Evolutionary conservation across 1,140 invertebrate species (phyloP), one percentile per base, ranked within the genome.

Genomic region (Pseudomyrmex dendroicus): DNA sequence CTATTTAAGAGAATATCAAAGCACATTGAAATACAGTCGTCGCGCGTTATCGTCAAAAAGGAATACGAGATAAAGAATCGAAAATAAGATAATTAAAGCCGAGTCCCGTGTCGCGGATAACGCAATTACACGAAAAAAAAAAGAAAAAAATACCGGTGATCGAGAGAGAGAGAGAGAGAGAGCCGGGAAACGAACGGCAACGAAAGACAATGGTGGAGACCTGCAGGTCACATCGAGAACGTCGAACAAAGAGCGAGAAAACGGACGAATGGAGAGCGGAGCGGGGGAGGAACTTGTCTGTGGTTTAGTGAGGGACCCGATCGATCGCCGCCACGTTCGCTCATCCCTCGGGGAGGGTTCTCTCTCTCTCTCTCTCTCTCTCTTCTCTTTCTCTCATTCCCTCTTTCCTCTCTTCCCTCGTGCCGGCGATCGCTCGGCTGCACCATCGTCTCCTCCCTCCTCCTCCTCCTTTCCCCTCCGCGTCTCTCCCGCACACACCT

Each of bases 281-380:
- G 4, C 22, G 22, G 48, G 59, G 66, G 35, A 83, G 61, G 76
- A 73, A 68, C 76, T 83, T 67, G 63, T 70, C 59, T 82, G 63
- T 86, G 85, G 82, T 85, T 82, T 56, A 87, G 88, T 76, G 85
- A 86, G 87, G 84, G 87, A 62, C 88, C 35, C 91, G 89, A 92
- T 91, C 91, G 91, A 88, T 87, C 84, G 90, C 83, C 74, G 90
- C 83, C 74, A 77, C 64, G 76, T 88, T 85, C 85, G 82, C 80
- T 90, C 86, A 73, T 73, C 74, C 35, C 73, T 84, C 76, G 50
- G 66, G 52, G 22, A 63, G 62, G 67, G 74, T 76, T 61, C 76
- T 80, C 44, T 25, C 68, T 44, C 13, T 22, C 48, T 35, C 13
- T 22, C 48, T 35, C 13, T 20, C 4, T 17, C 57, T 44, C 25